Percentiles rank a stretch among this genome's conserved stretches.
Conservation (phyloP, 2,113 vertebrate species). For the Petrocephalus microphthalmus region DNA sequence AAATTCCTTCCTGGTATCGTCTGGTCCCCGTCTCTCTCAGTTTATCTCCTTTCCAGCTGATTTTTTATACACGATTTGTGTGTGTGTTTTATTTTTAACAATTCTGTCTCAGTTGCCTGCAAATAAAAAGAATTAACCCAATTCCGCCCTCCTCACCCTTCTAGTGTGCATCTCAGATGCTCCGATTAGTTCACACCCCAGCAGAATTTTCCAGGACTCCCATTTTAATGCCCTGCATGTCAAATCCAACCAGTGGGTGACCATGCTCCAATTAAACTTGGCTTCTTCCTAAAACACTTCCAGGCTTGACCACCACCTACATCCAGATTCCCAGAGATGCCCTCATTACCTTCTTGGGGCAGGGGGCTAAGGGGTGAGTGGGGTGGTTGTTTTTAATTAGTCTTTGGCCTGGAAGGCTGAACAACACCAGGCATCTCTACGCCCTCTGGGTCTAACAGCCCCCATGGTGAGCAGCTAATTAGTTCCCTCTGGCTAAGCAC, state of each 20-base stretch:
- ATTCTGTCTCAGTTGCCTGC: background rate
- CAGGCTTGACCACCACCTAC: constrained; percentile 15
- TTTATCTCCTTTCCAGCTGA: background rate
- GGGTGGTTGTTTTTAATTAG: constrained; percentile 19
- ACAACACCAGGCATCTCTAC: constrained; percentile 52
- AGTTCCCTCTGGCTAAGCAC: constrained; percentile 64
- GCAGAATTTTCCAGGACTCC: background rate
- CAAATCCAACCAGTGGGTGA: constrained; percentile 15
- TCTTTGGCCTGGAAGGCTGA: constrained; percentile 49
- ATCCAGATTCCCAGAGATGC: background rate
- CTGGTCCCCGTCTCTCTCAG: background rate
- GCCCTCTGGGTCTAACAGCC: constrained; percentile 73
- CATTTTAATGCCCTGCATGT: background rate
- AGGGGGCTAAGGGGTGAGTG: constrained; percentile 28
- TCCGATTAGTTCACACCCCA: background rate
- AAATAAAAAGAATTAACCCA: background rate
- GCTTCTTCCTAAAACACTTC: constrained; percentile 15
- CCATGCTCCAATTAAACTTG: constrained; percentile 21
- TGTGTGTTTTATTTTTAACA: background rate
- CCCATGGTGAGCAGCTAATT: constrained; percentile 74
- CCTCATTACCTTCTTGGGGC: constrained; percentile 36
- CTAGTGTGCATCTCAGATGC: background rate
- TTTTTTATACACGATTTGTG: background rate
- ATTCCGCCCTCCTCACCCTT: background rate
- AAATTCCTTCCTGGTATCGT: constrained; percentile 16